phyloP scores from a whole-genome alignment of 2,113 vertebrate species.

The Campylorhamphus procurvoides region DNA sequence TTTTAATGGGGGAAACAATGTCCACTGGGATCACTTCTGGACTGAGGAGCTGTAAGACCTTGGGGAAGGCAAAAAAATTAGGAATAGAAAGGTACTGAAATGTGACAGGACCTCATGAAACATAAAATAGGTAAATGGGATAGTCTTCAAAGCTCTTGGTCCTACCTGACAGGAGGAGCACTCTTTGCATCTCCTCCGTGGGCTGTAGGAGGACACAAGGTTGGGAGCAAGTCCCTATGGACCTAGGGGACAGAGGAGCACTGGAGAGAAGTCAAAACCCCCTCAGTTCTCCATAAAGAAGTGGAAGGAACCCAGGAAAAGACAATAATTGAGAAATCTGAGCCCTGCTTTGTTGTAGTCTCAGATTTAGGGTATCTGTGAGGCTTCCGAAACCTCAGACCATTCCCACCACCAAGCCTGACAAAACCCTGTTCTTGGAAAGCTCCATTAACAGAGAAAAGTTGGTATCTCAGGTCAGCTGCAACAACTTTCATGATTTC shows the following conservation, averaged over 20 bases:
- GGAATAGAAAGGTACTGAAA: neutral
- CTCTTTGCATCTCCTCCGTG: neutral
- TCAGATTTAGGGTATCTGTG: neutral
- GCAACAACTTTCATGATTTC: neutral
- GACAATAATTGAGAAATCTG: neutral
- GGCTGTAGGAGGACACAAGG: accelerated
- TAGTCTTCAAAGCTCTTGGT: neutral
- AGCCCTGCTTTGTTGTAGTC: neutral
- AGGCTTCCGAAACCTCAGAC: neutral
- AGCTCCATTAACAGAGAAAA: neutral
- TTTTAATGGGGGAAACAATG: neutral
- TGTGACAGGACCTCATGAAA: neutral
- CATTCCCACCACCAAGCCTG: neutral
- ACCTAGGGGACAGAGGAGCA: neutral
- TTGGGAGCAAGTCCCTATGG: neutral
- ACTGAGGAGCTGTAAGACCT: neutral
- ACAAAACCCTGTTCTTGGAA: neutral
- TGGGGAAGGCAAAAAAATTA: neutral
- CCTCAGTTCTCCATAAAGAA: neutral
- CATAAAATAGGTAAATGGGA: neutral
- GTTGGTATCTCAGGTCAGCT: neutral
- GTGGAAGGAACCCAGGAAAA: neutral
- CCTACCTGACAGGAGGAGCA: neutral
- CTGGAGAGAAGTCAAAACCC: neutral
- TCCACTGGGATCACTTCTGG: neutral